Evolutionary conservation across 2,888 invertebrate species (phyloP), one percentile per base, ranked within the genome.

Genomic region (Rhorus exstirpatorius): DNA sequence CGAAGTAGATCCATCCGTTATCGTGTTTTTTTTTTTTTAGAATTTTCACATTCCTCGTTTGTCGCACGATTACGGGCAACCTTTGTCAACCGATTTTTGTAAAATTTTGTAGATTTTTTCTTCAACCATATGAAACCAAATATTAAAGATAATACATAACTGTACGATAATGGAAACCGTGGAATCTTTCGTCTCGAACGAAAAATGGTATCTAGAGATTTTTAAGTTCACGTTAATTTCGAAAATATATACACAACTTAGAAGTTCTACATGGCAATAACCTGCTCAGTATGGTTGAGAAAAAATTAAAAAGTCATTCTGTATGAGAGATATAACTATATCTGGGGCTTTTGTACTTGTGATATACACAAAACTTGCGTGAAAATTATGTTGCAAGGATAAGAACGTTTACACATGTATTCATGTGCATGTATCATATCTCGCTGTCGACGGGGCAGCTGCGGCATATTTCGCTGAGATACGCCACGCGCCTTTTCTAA

Each of bases 371-470:
- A 65, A 41, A 31, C 41, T 65, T 19, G 35, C 55, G 44, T 46
- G 49, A 49, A 60, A 68, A 77, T 77, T 60, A 68, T 77, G 68
- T 68, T 41, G 68, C 55, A 24, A 68, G 38, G 60, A 51, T 61
- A n/a, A 49, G 65, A 55, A 53, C 21, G 53, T 24, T 53, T 53
- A 53, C 24, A 53, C 21, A 53, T n/a, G 53, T 41, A 10, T 41
- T 35, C 24, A 53, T 55, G 41, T 53, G 10, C 10, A 70, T 55
- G 67, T 67, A 67, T 67, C 60, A n/a, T 6, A 61, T 72, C 60
- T 67, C 58, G 58, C 19, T 63, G 38, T 63, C 53, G 53, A 24
- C 46, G 35, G n/a, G 26, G 49, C 76, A 68, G 68, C 68, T 77
- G 76, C n/a, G 68, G 7, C 8, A 38, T 38, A 8, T 8, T 67